Evolutionary conservation across 2,888 invertebrate species (phyloP), one percentile per base, ranked within the genome.

Genomic region (Lymantria monacha): DNA sequence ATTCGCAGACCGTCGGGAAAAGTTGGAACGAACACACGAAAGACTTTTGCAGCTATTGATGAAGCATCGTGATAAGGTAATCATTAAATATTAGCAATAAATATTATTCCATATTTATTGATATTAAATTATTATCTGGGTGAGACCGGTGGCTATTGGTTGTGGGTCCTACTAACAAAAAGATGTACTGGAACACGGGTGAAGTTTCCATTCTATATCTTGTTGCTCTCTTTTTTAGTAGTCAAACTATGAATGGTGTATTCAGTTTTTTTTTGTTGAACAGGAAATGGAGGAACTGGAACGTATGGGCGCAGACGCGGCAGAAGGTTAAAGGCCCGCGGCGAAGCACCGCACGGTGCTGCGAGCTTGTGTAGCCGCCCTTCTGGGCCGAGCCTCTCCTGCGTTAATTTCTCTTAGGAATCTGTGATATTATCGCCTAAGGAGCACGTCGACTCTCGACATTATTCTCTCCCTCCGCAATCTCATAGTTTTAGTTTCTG

Each of bases 11-110:
- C 94, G 95, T 53, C 94, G 94, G 64, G 94, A 95, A 68, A 95
- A 95, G 60, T 87, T 97, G 37, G 95, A 95, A 76, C 94, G 94
- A 55, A 93, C 95, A 62, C 97, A 97, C 83, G 96, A 96, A 72
- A 93, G 94, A 11, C 94, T 97, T 59, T 93, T 94, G 67, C 93
- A 93, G 55, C 87, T 96, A 61, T 92, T 94, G 59, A 79, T 78
- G 67, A 70, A 74, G 60, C 87, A 79, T 48, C 76, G 87, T 40
- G 86, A 88, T 54, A 87, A 87, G 86, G 88, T 87, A 61, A 37
- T 5, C 0, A 22, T 0, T 3, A 9, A 36, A 36, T 2, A 36
- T n/a, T 36, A 22, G 22, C 5, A 22, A 22, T 22, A 2, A 22
- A 22, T 22, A 3, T 2, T 5, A 22, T 22, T 22, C 22, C 22